A percentile compares a stretch with the other conserved stretches of the same genome.
Evolutionary conservation across 2,888 invertebrate genomes (phyloP).

Genomic region (Drosophila sordidapex): DNA sequence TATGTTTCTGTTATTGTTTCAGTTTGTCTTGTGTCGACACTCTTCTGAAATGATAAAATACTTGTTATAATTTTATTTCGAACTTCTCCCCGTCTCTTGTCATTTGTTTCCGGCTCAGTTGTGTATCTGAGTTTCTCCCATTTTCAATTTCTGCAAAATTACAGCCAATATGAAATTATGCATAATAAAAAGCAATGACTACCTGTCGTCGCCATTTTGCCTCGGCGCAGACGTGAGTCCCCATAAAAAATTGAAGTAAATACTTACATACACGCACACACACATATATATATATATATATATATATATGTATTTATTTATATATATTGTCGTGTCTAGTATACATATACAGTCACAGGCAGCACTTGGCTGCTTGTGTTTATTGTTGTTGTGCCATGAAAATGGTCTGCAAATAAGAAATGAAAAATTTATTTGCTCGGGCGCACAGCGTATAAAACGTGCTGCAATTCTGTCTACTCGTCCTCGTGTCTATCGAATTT

Average conservation of each 20-base stretch:
- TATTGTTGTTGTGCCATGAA: conserved; percentile 73
- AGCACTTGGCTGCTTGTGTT: conserved; percentile 11
- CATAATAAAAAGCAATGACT: conserved; percentile 79
- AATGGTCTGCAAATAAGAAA: conserved; percentile 72
- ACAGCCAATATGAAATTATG: conserved; percentile 79
- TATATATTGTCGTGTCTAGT: conserved; percentile 32
- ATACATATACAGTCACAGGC: conserved; percentile 1
- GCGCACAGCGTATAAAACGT: conserved; percentile 45
- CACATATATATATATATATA: not conserved
- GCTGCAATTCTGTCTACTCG: conserved; percentile 33
- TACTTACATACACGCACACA: conserved; percentile 19
- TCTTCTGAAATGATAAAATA: conserved; percentile 64
- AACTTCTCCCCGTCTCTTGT: conserved; percentile 18
- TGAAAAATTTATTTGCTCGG: conserved; percentile 69
- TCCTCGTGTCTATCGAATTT: conserved; percentile 19
- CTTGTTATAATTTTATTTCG: conserved; percentile 62
- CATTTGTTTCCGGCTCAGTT: conserved; percentile 19
- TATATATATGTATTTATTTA: not conserved
- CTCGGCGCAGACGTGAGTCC: conserved; percentile 45
- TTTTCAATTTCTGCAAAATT: conserved; percentile 79
- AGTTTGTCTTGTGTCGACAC: conserved; percentile 19
- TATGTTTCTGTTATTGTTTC: conserved; percentile 31
- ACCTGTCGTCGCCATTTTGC: conserved; percentile 76
- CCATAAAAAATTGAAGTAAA: conserved; percentile 70
- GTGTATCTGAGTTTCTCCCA: conserved; percentile 51